A percentile compares a stretch with the other conserved stretches of the same genome.
phyloP scores from a whole-genome alignment of 2,797 vertebrate species.

The Intellagama lesueurii region DNA sequence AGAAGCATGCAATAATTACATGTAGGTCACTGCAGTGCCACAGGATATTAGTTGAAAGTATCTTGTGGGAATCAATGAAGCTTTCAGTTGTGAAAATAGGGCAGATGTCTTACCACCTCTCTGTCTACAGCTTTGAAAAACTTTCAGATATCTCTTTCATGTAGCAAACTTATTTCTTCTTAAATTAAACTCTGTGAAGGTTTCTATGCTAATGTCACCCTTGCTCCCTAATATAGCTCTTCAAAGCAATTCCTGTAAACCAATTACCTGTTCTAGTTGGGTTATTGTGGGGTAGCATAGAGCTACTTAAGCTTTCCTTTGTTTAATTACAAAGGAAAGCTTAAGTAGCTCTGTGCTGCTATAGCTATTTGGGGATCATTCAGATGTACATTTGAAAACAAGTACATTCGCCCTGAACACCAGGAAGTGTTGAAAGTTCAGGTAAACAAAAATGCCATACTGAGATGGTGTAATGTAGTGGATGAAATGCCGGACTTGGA shows the following conservation, averaged over 20 bases:
- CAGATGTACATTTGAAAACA: not conserved
- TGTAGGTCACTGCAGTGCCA: constrained; percentile 84
- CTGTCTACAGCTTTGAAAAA: constrained; percentile 71
- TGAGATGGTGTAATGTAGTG: too few species aligned
- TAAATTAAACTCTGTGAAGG: constrained; percentile 53
- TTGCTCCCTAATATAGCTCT: constrained; percentile 50
- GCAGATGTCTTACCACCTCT: constrained; percentile 80
- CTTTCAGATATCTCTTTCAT: constrained; percentile 61
- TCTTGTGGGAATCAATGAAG: constrained; percentile 75
- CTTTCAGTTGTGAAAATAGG: constrained; percentile 82
- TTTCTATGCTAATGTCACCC: constrained; percentile 52
- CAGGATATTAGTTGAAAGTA: constrained; percentile 74
- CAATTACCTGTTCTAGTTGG: constrained; percentile 57
- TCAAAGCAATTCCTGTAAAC: constrained; percentile 46
- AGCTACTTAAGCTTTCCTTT: not conserved
- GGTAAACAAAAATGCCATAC: too few species aligned
- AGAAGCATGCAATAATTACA: constrained; percentile 79
- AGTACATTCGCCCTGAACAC: not conserved
- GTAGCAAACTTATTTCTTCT: constrained; percentile 59
- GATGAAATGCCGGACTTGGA: too few species aligned
- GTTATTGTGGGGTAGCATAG: constrained; percentile 47
- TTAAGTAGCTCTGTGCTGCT: constrained; percentile 1
- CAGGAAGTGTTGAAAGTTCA: too few species aligned
- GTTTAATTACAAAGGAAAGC: not conserved
- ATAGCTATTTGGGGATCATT: constrained; percentile 40